Percentiles rank a stretch among this genome's conserved stretches.
phyloP scores from a whole-genome alignment of 2,797 vertebrate species.

The Lagorchestes hirsutus region DNA sequence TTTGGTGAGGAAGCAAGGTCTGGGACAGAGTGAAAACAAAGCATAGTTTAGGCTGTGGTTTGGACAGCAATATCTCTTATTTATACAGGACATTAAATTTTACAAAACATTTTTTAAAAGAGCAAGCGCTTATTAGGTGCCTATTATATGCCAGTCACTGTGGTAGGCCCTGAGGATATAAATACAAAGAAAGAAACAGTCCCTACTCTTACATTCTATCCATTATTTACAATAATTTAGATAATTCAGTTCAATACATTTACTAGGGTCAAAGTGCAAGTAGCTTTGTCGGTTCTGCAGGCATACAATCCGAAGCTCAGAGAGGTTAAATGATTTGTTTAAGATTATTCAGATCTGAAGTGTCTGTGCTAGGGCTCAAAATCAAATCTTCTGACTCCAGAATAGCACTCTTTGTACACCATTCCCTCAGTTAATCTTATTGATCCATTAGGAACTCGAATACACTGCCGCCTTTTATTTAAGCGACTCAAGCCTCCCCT shows the following conservation, averaged over 20 bases:
- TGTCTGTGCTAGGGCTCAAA: slow-evolving; percentile 44
- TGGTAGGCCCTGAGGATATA: neutral
- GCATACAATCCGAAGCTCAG: slow-evolving; percentile 51
- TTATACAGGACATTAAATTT: neutral
- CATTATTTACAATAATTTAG: neutral
- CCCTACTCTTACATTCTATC: neutral
- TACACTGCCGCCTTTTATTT: neutral
- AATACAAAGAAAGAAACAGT: neutral
- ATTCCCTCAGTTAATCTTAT: neutral
- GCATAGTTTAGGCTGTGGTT: neutral
- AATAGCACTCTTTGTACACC: neutral
- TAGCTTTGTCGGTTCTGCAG: slow-evolving; percentile 16
- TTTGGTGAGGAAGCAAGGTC: neutral
- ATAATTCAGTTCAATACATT: neutral
- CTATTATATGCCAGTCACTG: neutral
- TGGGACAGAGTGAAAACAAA: neutral
- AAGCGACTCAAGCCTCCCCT: neutral
- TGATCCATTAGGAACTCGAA: neutral
- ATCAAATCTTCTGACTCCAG: slow-evolving; percentile 16
- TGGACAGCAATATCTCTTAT: neutral
- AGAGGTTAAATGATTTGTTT: slow-evolving; percentile 30
- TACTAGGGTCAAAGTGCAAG: neutral
- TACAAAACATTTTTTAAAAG: neutral
- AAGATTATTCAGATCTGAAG: slow-evolving; percentile 47
- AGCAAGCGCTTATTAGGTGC: neutral